A percentile compares a stretch with the other conserved stretches of the same genome.
Evolutionary conservation across 2,797 vertebrate species (phyloP).

Genomic region (Myripristis murdjan): DNA sequence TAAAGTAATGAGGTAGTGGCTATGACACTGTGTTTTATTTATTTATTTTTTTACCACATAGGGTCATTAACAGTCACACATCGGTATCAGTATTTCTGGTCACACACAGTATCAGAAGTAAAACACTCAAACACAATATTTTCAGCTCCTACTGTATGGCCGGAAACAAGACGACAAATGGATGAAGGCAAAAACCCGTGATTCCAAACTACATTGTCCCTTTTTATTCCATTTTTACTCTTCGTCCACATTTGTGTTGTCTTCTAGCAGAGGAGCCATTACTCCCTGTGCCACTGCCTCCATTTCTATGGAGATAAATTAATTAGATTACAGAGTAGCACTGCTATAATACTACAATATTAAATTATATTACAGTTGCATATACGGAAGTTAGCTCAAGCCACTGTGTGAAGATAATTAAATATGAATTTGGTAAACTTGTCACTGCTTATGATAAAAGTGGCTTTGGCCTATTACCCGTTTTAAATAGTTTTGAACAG

Average conservation of each 20-base stretch:
- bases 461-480: neutral
- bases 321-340: slow-evolving; percentile 49
- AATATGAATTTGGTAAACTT: slow-evolving; percentile 25
- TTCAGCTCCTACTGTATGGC: slow-evolving; percentile 31
- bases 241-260: slow-evolving; percentile 62
- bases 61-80: slow-evolving; percentile 33
- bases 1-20: neutral
- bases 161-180: slow-evolving; percentile 3
- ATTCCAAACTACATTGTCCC: slow-evolving; percentile 70
- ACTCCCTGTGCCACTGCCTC: slow-evolving; percentile 79
- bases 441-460: slow-evolving; percentile 22
- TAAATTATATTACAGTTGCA: no score
- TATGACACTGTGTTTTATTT: slow-evolving; percentile 50
- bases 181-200: slow-evolving; percentile 23
- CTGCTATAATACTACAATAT: slow-evolving; percentile 31
- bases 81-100: slow-evolving; percentile 42
- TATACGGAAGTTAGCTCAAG: neutral
- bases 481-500: slow-evolving; percentile 1
- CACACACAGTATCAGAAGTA: slow-evolving; percentile 23
- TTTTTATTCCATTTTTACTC: slow-evolving; percentile 51
- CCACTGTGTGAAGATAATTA: neutral
- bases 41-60: neutral
- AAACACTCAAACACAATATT: slow-evolving; percentile 35
- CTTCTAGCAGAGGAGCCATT: slow-evolving; percentile 61
- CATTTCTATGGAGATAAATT: slow-evolving; percentile 81